A percentile compares a stretch with the other conserved stretches of the same genome.
Evolutionary conservation across 2,113 vertebrate species (phyloP).

Genomic region (Bubo scandiacus): DNA sequence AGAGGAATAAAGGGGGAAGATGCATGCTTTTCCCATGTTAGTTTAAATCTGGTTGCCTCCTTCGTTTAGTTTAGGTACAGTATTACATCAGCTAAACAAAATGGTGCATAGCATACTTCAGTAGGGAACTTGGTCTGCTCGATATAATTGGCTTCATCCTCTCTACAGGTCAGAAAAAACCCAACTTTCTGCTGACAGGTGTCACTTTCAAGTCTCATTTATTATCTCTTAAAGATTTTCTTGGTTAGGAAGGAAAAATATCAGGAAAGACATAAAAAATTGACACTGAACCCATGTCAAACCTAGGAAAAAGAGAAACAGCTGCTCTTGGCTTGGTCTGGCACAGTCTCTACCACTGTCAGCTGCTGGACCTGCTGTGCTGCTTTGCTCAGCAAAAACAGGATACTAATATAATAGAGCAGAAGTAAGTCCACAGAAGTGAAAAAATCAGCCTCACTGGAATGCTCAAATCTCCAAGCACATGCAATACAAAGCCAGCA

Average conservation of each 20-base stretch:
- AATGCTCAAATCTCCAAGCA: background rate
- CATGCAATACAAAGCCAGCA: background rate
- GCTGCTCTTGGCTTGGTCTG: conserved; percentile 33
- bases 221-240: background rate
- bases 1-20: background rate
- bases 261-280: background rate
- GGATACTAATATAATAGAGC: background rate
- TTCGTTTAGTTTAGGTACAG: background rate
- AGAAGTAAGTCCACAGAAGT: conserved; percentile 25
- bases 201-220: background rate
- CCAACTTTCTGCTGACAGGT: background rate
- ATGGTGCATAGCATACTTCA: accelerated
- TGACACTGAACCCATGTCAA: background rate
- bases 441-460: background rate
- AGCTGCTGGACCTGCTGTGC: conserved; percentile 25
- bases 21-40: background rate
- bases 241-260: background rate
- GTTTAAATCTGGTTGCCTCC: background rate
- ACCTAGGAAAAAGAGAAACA: conserved; percentile 10
- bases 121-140: background rate
- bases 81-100: background rate
- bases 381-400: conserved; percentile 34
- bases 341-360: background rate
- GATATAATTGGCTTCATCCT: background rate
- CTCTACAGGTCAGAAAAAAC: background rate